Percentiles rank a stretch among this genome's conserved stretches.
These are phyloP conservation scores for Brachypodius melanocephalos DNA, from an alignment of 2,113 vertebrate genomes.

Conservation along the genomic window DNA sequence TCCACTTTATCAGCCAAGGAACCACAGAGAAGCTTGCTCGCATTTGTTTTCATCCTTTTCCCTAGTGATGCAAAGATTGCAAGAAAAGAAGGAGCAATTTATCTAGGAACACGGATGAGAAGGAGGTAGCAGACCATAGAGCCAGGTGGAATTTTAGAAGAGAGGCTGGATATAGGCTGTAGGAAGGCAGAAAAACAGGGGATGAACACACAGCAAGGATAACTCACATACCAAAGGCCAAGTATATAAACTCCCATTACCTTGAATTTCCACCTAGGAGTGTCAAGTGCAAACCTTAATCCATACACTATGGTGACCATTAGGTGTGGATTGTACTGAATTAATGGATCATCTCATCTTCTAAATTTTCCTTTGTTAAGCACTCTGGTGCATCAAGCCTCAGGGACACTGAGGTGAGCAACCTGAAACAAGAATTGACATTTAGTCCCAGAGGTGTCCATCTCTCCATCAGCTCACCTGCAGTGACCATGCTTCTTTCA, in stretches of 20 bases:
- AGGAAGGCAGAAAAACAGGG: not conserved
- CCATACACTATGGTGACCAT: not conserved
- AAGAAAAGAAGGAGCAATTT: not conserved
- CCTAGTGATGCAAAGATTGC: not conserved
- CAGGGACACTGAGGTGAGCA: not conserved
- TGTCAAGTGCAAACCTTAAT: not conserved
- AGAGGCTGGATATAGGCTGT: not conserved
- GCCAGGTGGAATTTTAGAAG: not conserved
- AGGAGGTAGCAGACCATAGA: not conserved
- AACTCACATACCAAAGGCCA: not conserved
- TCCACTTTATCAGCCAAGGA: not conserved
- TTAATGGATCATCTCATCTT: not conserved
- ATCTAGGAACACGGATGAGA: not conserved
- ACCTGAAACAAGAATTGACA: not conserved
- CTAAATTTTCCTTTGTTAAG: not conserved
- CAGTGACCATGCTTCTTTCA: accelerated
- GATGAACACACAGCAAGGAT: not conserved
- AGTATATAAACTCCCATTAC: not conserved
- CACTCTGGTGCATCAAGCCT: not conserved
- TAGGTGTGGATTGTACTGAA: not conserved
- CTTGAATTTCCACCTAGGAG: not conserved
- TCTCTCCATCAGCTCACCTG: not conserved
- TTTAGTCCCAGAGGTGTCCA: not conserved
- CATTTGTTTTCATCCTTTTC: not conserved
- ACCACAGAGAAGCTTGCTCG: not conserved